Base-by-base conservation (phyloP, 1,140 invertebrate genomes). In the Leptinotarsa defecta region DNA sequence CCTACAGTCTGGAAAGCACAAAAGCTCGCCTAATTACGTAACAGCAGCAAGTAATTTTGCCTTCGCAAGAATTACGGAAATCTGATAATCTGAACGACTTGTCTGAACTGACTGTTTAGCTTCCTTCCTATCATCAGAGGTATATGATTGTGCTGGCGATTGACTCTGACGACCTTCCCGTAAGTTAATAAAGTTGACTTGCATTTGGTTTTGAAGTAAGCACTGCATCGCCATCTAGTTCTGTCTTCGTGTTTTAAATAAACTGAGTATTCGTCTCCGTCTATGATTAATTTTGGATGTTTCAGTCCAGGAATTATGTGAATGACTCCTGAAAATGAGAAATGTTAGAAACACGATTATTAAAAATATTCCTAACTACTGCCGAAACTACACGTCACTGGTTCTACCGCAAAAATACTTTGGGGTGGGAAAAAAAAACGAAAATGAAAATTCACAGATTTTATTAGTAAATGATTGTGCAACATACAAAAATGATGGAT, bases 171-270 rank as follows among this genome's bases (percentile, higher is more conserved):
- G 1, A 78, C 52, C 73, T 75, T 79, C 4, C 79, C 81, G 57
- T 69, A 76, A 4, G 82, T 82, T 15, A 79, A 69, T 17, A 83
- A 52, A 67, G 77, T 77, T 8, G 81, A 76, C 57, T 76, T 79
- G 48, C 82, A 83, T 71, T 81, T 82, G n/a, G 77, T 82, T 72
- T 79, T 82, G 48, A 79, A 80, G 74, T 81, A 81, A 73, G 68
- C 67, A 15, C n/a, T 43, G 65, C 78, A 79, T 11, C 74, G 73
- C 76, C 78, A 79, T 71, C 70, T 79, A 13, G 78, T 79, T 68
- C 67, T 68, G n/a, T 70, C 67, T 17, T 75, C 48, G 19, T 61
- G 34, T 62, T 73, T 73, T 15, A 65, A 20, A 65, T 73, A 65
- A 8, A 73, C 63, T 15, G 70, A 62, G 19, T 72, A 72, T 34